Conservation (phyloP, 2,797 vertebrate genomes). For the Sylvia borin region DNA sequence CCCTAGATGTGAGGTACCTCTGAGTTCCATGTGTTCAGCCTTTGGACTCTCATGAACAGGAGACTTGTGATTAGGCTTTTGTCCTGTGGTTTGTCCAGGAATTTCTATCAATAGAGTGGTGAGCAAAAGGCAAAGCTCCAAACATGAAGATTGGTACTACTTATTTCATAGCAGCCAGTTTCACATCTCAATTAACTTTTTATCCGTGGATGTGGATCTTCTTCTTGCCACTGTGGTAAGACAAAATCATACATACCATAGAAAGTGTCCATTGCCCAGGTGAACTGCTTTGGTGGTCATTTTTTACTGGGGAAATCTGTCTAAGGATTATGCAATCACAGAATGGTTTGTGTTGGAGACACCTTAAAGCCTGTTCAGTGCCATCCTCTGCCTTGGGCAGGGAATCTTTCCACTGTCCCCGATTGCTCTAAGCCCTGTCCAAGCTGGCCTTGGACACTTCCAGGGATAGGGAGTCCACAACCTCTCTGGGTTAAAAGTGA, state of each 20-base stretch:
- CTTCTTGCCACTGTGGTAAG: not conserved
- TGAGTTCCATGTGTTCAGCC: accelerated
- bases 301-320: not conserved
- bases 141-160: too few relatives aligned
- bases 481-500: not conserved
- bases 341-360: not conserved
- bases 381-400: not conserved
- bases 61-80: not conserved
- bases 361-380: not conserved
- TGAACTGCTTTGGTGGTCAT: not conserved
- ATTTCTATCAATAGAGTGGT: not conserved
- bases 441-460: not conserved
- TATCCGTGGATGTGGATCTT: not conserved
- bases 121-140: not conserved
- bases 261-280: not conserved
- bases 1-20: not conserved
- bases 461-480: too few relatives aligned
- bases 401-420: not conserved
- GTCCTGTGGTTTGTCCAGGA: not conserved
- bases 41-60: not conserved
- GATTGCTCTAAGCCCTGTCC: not conserved
- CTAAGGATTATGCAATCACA: not conserved
- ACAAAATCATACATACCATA: accelerated
- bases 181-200: not conserved
- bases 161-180: not conserved